Evolutionary conservation across 2,113 vertebrate species (phyloP).

Genomic region (Poicephalus meyeri): DNA sequence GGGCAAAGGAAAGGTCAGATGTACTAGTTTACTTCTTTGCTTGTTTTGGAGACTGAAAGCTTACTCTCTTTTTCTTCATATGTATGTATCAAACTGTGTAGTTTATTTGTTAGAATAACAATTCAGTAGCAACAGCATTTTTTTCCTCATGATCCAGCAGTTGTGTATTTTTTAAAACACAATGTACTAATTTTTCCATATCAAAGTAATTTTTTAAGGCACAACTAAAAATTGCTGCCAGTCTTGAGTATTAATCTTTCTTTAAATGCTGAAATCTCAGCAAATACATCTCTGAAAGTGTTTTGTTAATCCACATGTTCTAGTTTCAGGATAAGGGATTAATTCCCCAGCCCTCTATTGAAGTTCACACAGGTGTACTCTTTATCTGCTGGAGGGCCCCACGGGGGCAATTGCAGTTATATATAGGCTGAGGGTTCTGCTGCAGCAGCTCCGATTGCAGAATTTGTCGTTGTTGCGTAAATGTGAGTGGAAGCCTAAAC

Average conservation of each 20-base stretch:
- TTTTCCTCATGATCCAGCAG: neutral
- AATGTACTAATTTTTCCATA: neutral
- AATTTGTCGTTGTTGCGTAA: neutral
- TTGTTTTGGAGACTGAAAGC: neutral
- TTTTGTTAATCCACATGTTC: neutral
- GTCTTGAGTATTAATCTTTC: neutral
- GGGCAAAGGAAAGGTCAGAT: neutral
- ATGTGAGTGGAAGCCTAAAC: neutral
- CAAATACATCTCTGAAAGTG: neutral
- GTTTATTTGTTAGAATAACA: neutral
- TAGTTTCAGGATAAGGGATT: neutral
- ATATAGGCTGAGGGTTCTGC: neutral
- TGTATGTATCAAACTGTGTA: neutral
- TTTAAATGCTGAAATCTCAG: neutral
- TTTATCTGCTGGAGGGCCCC: neutral
- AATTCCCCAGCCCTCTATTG: neutral
- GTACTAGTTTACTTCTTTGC: neutral
- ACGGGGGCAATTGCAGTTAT: neutral
- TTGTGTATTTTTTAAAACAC: neutral
- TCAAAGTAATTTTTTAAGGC: neutral
- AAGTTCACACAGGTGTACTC: neutral
- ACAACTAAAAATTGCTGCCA: neutral
- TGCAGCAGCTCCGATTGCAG: neutral
- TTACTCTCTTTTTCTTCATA: neutral
- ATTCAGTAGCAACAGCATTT: fast-evolving